These are phyloP conservation scores for Crocidura indochinensis DNA, from an alignment of 2,797 vertebrate species.

Conservation along the genomic window DNA sequence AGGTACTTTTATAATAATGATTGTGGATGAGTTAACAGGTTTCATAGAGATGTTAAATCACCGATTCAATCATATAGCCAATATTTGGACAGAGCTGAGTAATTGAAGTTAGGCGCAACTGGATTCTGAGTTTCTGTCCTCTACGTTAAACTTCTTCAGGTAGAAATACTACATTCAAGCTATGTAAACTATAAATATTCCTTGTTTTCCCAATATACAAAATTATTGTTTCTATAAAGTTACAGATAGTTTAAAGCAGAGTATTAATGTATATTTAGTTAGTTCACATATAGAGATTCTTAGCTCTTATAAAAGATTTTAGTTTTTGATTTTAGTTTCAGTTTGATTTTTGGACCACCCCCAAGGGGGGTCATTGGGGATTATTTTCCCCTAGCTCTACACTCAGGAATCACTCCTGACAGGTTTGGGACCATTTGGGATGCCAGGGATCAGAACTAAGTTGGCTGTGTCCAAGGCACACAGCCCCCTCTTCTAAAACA, in stretches of 20 bases:
- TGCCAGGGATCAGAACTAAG: too few relatives aligned
- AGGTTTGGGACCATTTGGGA: too few relatives aligned
- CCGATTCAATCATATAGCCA: not conserved
- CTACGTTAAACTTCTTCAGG: too few relatives aligned
- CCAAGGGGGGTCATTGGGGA: too few relatives aligned
- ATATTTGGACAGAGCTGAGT: not conserved
- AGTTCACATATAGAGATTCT: not conserved
- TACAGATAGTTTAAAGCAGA: constrained; percentile 6
- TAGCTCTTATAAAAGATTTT: not conserved
- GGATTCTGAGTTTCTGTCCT: not conserved
- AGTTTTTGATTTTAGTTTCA: too few relatives aligned
- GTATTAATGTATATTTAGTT: not conserved
- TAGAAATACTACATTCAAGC: not conserved
- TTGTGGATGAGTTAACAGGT: constrained; percentile 25
- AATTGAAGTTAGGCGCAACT: not conserved
- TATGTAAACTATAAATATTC: not conserved
- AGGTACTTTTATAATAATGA: not conserved
- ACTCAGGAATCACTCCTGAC: too few relatives aligned
- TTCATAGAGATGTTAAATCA: constrained; percentile 13
- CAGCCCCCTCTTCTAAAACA: not conserved
- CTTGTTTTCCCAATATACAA: not conserved
- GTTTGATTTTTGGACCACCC: too few relatives aligned
- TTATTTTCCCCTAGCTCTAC: too few relatives aligned
- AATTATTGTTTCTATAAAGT: constrained; percentile 20
- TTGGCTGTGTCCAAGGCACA: too few relatives aligned